Conservation (phyloP, 2,797 vertebrate species). For the Poeciliopsis infans region DNA sequence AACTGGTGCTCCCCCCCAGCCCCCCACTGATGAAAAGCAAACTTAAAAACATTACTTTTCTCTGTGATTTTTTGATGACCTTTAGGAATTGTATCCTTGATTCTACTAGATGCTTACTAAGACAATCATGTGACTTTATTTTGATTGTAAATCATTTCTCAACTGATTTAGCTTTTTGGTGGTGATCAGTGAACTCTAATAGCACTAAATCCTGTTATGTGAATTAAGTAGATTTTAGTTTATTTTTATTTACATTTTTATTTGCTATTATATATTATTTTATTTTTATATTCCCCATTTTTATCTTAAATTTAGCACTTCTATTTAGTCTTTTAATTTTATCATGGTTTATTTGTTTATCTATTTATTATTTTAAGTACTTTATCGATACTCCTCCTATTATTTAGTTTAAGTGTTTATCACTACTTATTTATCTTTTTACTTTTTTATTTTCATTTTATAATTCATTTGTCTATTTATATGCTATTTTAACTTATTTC, state of each 20-base stretch:
- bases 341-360: neutral
- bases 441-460: neutral
- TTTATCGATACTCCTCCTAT: neutral
- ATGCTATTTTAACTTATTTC: neutral
- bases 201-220: neutral
- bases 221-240: neutral
- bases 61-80: neutral
- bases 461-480: neutral
- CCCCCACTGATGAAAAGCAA: neutral
- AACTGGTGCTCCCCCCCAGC: neutral
- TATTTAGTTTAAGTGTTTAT: neutral
- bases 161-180: neutral
- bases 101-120: neutral
- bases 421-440: neutral
- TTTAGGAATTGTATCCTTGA: neutral
- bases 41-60: neutral
- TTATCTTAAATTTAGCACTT: neutral
- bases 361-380: neutral
- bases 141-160: neutral
- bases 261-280: neutral
- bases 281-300: neutral
- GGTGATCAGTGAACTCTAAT: neutral
- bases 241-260: neutral
- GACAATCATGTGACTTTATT: neutral
- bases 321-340: neutral